A percentile compares a stretch with the other conserved stretches of the same genome.
phyloP scores from a whole-genome alignment of 1,140 invertebrate species.

The Anthonomus grandis region DNA sequence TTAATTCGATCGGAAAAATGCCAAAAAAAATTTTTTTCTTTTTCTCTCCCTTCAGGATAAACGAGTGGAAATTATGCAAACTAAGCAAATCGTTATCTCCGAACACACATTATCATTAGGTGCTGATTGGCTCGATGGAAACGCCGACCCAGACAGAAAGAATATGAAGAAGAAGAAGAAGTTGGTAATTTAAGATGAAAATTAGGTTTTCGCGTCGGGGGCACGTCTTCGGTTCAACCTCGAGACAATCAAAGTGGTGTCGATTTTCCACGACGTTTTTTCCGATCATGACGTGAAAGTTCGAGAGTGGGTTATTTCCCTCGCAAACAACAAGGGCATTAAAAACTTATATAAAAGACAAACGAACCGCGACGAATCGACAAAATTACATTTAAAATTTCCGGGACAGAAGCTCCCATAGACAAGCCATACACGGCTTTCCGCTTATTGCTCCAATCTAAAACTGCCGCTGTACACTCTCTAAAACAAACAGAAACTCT shows the following conservation, averaged over 20 bases:
- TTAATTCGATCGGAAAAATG: too few relatives aligned
- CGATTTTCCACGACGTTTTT: too few relatives aligned
- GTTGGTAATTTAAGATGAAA: slow-evolving; percentile 26
- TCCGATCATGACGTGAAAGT: too few relatives aligned
- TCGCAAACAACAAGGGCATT: too few relatives aligned
- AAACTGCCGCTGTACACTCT: slow-evolving; percentile 18
- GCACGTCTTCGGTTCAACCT: slow-evolving; percentile 8
- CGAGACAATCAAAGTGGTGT: too few relatives aligned
- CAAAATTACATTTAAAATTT: slow-evolving; percentile 22
- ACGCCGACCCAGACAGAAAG: slow-evolving; percentile 14
- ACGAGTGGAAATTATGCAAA: too few relatives aligned
- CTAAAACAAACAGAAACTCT: slow-evolving; percentile 25
- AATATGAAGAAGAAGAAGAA: slow-evolving; percentile 19
- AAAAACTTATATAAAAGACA: too few relatives aligned
- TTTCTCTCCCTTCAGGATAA: too few relatives aligned
- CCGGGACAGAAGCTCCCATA: slow-evolving; percentile 11
- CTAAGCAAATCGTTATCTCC: slow-evolving; percentile 6
- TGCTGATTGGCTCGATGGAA: slow-evolving; percentile 16
- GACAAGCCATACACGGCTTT: slow-evolving; percentile 21
- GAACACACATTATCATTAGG: slow-evolving; percentile 18
- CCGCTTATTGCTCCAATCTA: slow-evolving; percentile 22
- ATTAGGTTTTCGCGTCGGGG: slow-evolving; percentile 7
- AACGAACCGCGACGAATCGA: slow-evolving; percentile 4
- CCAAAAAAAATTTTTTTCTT: too few relatives aligned
- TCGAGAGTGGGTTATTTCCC: too few relatives aligned